Evolutionary conservation across 2,113 vertebrate species (phyloP).

Genomic region (Trachemys scripta): DNA sequence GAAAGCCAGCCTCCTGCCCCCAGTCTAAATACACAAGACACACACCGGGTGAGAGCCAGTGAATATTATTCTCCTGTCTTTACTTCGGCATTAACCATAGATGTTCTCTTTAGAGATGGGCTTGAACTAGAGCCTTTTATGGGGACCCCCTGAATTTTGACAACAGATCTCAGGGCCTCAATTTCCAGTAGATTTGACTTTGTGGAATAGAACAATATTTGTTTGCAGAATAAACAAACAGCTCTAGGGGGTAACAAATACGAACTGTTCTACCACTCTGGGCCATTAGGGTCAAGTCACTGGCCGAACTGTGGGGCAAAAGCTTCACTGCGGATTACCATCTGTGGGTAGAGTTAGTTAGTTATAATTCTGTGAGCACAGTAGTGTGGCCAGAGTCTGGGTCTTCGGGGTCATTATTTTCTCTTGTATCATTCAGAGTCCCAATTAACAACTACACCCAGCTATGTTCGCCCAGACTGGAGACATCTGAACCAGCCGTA

Average conservation of each 20-base stretch:
- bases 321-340: background rate
- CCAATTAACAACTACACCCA: slow-evolving; percentile 20
- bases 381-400: background rate
- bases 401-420: slow-evolving; percentile 35
- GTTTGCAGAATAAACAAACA: background rate
- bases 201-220: accelerated
- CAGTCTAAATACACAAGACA: background rate
- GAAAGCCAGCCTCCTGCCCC: background rate
- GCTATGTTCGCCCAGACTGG: slow-evolving; percentile 38
- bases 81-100: background rate
- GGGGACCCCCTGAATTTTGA: background rate
- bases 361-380: background rate
- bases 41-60: background rate
- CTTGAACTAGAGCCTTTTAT: background rate
- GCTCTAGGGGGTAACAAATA: background rate
- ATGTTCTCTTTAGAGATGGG: background rate
- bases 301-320: background rate
- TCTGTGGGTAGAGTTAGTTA: slow-evolving; percentile 15
- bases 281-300: background rate
- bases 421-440: slow-evolving; percentile 49
- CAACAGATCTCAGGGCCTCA: too few relatives aligned
- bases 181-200: too few relatives aligned
- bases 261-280: background rate
- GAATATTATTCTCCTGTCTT: background rate
- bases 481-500: slow-evolving; percentile 44